Evolutionary conservation across 2,797 vertebrate genomes (phyloP).

Genomic region (Myiothlypis chrysogaster): DNA sequence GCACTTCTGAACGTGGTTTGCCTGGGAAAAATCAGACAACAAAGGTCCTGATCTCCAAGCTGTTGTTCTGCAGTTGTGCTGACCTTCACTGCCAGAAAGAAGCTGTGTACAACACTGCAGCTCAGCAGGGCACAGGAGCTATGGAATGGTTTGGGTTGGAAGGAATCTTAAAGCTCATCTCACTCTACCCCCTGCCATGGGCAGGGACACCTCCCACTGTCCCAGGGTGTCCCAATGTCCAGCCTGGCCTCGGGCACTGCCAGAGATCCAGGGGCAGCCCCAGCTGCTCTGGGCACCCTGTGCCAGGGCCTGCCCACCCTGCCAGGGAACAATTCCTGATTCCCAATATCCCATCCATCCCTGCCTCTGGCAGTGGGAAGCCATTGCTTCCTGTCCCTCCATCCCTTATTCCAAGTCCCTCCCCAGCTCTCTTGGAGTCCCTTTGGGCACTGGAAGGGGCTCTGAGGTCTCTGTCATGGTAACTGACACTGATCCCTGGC

Average conservation of each 20-base stretch:
- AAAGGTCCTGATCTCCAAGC: constrained; percentile 18
- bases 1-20: constrained; percentile 5
- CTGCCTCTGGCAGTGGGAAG: neutral
- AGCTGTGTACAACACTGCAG: neutral
- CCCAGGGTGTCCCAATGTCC: neutral
- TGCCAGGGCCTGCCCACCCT: neutral
- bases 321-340: fast-evolving
- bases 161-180: neutral
- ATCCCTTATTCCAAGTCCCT: neutral
- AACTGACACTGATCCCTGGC: neutral
- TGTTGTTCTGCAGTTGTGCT: neutral
- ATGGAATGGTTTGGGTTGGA: neutral
- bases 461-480: neutral
- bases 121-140: neutral
- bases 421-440: too few species aligned
- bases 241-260: fast-evolving
- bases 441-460: neutral
- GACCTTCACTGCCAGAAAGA: neutral
- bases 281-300: neutral
- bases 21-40: constrained; percentile 52
- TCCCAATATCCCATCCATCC: fast-evolving
- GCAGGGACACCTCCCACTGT: fast-evolving
- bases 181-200: neutral
- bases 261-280: neutral
- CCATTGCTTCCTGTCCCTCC: neutral